A percentile compares a stretch with the other conserved stretches of the same genome.
Conservation (phyloP, 2,888 invertebrate genomes). For the Leistus spinibarbis region DNA sequence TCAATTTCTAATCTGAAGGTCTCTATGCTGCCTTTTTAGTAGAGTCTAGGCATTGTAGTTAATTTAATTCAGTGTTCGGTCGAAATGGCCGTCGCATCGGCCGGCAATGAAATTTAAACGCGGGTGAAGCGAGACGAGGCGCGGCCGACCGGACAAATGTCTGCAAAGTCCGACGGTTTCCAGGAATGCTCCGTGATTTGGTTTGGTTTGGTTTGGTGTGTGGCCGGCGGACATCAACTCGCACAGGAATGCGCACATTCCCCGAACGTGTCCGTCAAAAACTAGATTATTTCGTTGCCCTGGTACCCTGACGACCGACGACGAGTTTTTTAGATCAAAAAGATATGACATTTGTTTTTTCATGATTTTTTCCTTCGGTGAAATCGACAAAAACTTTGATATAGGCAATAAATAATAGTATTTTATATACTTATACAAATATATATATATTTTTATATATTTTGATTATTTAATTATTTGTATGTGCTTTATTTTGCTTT, state of each 20-base stretch:
- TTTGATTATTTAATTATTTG: too few species aligned
- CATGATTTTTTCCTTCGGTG: not conserved
- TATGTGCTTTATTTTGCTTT: not conserved
- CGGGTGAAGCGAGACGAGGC: not conserved
- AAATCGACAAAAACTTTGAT: not conserved
- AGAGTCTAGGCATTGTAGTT: too few species aligned
- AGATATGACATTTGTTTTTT: not conserved
- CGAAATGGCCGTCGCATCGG: slow-evolving; percentile 6
- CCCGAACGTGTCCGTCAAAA: not conserved
- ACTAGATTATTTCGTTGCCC: not conserved
- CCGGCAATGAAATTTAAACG: not conserved
- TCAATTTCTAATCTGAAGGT: too few species aligned
- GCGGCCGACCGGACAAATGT: slow-evolving; percentile 1
- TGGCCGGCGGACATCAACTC: slow-evolving; percentile 21
- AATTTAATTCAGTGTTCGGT: not conserved
- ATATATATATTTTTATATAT: too few species aligned
- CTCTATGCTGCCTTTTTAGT: too few species aligned
- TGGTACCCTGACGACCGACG: not conserved
- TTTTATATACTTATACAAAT: too few species aligned
- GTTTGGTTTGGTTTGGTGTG: not conserved
- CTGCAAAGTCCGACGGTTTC: slow-evolving; percentile 20
- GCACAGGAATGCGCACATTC: slow-evolving; percentile 22
- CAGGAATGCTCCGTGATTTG: slow-evolving; percentile 36
- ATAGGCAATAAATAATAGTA: too few species aligned
- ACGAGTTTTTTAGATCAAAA: not conserved